Conservation (phyloP, 2,888 invertebrate genomes). For the Hipparchia sbordonii region DNA sequence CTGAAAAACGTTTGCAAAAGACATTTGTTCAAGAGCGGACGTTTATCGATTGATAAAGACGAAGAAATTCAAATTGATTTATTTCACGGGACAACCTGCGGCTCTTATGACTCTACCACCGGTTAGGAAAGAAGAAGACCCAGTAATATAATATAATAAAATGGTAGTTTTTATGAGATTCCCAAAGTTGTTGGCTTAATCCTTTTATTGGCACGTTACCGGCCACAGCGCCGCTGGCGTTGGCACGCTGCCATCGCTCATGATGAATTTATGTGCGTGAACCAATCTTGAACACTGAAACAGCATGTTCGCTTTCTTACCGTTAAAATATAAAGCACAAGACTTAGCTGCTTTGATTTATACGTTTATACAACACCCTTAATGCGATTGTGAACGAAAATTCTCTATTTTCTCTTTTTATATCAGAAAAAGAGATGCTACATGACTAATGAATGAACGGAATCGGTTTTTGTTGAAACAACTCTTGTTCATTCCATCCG, state of each 20-base stretch:
- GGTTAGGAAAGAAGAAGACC: too few relatives aligned
- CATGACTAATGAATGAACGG: not conserved
- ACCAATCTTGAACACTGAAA: conserved; percentile 16
- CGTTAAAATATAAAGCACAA: conserved; percentile 5
- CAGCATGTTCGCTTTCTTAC: conserved; percentile 22
- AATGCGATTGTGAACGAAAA: conserved; percentile 3
- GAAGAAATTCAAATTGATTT: too few relatives aligned
- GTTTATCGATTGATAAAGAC: too few relatives aligned
- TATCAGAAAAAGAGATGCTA: not conserved
- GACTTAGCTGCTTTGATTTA: conserved; percentile 13
- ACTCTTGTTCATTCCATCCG: not conserved
- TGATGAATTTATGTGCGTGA: conserved; percentile 28
- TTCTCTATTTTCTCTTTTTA: conserved; percentile 3
- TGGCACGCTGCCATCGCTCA: conserved; percentile 11
- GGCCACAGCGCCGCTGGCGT: conserved; percentile 13
- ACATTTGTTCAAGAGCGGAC: too few relatives aligned
- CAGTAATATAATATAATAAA: too few relatives aligned
- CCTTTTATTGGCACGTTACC: conserved; percentile 26
- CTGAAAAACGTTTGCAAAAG: too few relatives aligned
- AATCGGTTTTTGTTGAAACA: not conserved
- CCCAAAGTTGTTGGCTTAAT: conserved; percentile 18
- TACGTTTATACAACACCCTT: conserved; percentile 6
- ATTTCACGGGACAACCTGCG: too few relatives aligned
- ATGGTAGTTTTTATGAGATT: not conserved
- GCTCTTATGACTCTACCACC: too few relatives aligned